Conservation (phyloP, 2,113 vertebrate genomes). For the Mormyrus lacerda region DNA sequence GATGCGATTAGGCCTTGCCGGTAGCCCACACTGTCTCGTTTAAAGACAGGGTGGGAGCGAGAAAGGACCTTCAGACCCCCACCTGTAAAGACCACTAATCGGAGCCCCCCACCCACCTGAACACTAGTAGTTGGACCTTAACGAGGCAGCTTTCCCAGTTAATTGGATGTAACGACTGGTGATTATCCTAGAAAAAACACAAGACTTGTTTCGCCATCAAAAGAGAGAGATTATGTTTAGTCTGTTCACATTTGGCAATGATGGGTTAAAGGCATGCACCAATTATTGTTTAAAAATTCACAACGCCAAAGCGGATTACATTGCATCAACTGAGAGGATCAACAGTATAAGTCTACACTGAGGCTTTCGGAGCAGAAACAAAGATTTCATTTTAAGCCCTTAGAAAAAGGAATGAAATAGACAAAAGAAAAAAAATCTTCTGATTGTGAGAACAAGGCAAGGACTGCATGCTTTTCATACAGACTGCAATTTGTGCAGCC, state of each 20-base stretch:
- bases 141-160: constrained; percentile 14
- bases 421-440: constrained; percentile 80
- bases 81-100: neutral
- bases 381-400: constrained; percentile 81
- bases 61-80: neutral
- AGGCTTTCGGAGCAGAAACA: constrained; percentile 75
- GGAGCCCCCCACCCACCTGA: neutral
- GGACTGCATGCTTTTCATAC: constrained; percentile 69
- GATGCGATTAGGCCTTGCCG: neutral
- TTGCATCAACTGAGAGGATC: constrained; percentile 75
- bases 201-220: constrained; percentile 26
- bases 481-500: constrained; percentile 54
- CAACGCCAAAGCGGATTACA: constrained; percentile 82
- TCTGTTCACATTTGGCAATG: constrained; percentile 54
- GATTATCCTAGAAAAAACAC: constrained; percentile 23
- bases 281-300: constrained; percentile 75
- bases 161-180: constrained; percentile 26
- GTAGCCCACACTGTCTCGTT: neutral
- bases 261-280: constrained; percentile 71
- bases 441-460: constrained; percentile 71
- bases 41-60: neutral
- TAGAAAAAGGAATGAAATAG: constrained; percentile 73
- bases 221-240: constrained; percentile 11
- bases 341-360: constrained; percentile 76
- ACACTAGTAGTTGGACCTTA: neutral